Percentiles rank a stretch among this genome's conserved stretches.
phyloP scores from a whole-genome alignment of 2,888 invertebrate genomes.

The Hybos culiciformis region DNA sequence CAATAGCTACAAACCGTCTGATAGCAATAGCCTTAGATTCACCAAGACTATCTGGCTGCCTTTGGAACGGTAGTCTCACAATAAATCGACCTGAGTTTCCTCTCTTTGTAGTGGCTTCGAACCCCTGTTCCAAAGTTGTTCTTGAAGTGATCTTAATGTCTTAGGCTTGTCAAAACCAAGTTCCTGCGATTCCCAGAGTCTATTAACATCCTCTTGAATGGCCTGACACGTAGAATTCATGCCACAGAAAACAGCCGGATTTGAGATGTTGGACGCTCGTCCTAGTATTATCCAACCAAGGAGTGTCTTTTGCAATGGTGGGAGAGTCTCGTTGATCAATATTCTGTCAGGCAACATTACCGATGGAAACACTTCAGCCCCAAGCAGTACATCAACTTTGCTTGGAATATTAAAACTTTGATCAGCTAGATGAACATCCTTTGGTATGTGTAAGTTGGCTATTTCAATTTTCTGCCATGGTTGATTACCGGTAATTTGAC shows the following conservation, averaged over 20 bases:
- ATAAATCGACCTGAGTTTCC: background rate
- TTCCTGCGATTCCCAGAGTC: no score
- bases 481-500: background rate
- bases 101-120: background rate
- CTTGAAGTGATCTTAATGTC: no score
- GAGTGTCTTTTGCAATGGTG: conserved; percentile 2
- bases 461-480: background rate
- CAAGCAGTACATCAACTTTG: background rate
- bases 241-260: no score
- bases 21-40: background rate
- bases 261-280: no score
- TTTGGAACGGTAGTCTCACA: background rate
- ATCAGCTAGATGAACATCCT: background rate
- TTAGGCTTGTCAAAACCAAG: no score
- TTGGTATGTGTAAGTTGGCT: background rate
- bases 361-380: background rate
- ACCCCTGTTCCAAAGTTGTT: background rate
- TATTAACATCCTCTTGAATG: no score
- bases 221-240: no score
- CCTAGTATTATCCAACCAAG: conserved; percentile 1
- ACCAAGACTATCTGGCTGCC: background rate
- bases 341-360: no score
- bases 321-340: no score
- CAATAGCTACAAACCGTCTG: no score
- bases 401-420: background rate